phyloP scores from a whole-genome alignment of 1,140 invertebrate species.

The Adelges cooleyi region DNA sequence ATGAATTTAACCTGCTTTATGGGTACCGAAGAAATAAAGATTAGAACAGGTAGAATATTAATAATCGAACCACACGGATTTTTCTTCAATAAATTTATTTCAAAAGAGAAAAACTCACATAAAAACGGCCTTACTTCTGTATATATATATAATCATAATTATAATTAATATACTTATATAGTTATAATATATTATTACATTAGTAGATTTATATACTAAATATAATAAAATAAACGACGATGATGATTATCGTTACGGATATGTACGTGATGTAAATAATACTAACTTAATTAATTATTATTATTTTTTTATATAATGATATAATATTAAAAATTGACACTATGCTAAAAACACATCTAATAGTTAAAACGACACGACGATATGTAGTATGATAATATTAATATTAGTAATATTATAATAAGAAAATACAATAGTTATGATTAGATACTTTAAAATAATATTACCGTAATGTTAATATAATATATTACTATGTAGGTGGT shows the following conservation, averaged over 20 bases:
- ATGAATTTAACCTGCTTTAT: too few species aligned
- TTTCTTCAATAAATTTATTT: slow-evolving; percentile 1
- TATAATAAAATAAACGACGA: background rate
- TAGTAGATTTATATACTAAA: too few species aligned
- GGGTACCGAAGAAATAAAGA: too few species aligned
- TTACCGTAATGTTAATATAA: too few species aligned
- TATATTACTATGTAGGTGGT: too few species aligned
- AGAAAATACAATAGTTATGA: background rate
- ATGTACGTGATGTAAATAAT: slow-evolving; percentile 21
- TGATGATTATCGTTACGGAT: slow-evolving; percentile 5
- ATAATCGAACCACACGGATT: too few species aligned
- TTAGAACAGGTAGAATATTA: too few species aligned
- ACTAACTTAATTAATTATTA: too few species aligned
- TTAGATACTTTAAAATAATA: too few species aligned
- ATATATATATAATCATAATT: background rate
- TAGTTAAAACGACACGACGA: background rate
- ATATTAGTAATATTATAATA: background rate
- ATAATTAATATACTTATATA: too few species aligned
- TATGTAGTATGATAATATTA: slow-evolving; percentile 14
- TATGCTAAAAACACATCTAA: background rate
- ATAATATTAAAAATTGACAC: slow-evolving; percentile 11
- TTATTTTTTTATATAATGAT: too few species aligned
- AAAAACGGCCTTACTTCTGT: slow-evolving; percentile 17
- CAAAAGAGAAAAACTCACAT: slow-evolving; percentile 23
- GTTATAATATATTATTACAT: too few species aligned